Percentiles rank a stretch among this genome's conserved stretches.
Evolutionary conservation across 2,113 vertebrate species (phyloP).

Genomic region (Tragelaphus buxtoni): DNA sequence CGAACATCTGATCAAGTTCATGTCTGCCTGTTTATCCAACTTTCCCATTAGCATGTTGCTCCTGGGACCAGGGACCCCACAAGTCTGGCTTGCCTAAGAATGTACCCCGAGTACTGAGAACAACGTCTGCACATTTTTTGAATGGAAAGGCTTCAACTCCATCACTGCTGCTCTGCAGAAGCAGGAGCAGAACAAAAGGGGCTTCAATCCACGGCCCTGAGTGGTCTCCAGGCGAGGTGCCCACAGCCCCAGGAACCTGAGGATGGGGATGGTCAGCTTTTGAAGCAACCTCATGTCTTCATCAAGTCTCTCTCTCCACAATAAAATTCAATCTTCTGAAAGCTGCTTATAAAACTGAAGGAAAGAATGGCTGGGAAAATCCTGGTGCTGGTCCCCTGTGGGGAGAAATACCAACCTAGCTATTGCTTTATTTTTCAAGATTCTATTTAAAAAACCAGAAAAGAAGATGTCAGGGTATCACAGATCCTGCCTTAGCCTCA

Average conservation of each 20-base stretch:
- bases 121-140: not conserved
- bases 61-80: not conserved
- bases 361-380: not conserved
- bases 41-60: not conserved
- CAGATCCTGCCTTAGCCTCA: not conserved
- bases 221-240: not conserved
- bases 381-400: accelerated
- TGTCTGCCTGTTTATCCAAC: not conserved
- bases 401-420: not conserved
- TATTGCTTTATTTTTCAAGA: not conserved
- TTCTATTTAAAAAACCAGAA: not conserved
- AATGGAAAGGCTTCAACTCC: not conserved
- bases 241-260: not conserved
- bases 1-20: not conserved
- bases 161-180: not conserved
- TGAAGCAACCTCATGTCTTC: not conserved
- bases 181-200: not conserved
- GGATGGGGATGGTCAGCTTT: not conserved
- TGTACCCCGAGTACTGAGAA: not conserved
- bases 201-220: not conserved
- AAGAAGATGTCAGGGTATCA: not conserved
- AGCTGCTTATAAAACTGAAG: not conserved
- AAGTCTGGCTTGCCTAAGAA: not conserved
- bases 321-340: not conserved
- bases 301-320: not conserved